These are phyloP conservation scores for Rhogogaster chlorosoma DNA, from an alignment of 2,888 invertebrate species.

Conservation along the genomic window DNA sequence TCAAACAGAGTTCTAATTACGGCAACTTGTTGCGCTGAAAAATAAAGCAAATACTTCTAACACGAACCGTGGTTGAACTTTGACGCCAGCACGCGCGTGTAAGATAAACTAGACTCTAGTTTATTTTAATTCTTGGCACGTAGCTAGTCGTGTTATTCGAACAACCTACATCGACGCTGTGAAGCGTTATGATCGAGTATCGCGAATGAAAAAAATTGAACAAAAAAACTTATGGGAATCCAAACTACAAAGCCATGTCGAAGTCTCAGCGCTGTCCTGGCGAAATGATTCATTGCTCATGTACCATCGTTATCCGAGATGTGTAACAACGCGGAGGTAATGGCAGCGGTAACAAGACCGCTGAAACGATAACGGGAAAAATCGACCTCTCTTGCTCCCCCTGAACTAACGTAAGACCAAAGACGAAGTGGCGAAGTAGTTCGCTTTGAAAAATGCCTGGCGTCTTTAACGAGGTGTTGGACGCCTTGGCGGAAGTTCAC, in stretches of 20 bases:
- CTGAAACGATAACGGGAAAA: slow-evolving; percentile 22
- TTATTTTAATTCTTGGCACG: slow-evolving; percentile 14
- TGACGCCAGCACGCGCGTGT: slow-evolving; percentile 28
- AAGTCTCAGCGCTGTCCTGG: neutral
- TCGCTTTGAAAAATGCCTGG: slow-evolving; percentile 36
- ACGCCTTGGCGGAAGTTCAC: slow-evolving; percentile 43
- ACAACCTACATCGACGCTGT: neutral
- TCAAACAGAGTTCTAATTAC: slow-evolving; percentile 51
- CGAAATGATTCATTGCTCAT: slow-evolving; percentile 39
- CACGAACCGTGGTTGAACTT: slow-evolving; percentile 39
- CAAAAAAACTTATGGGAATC: neutral
- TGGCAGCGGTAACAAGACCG: slow-evolving; percentile 39
- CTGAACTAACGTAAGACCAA: neutral
- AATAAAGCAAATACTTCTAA: slow-evolving; percentile 46
- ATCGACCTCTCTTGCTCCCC: slow-evolving; percentile 31
- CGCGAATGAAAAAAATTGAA: neutral
- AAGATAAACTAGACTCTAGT: slow-evolving; percentile 6
- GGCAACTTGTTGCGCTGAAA: slow-evolving; percentile 50
- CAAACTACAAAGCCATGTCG: neutral
- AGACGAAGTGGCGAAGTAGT: neutral
- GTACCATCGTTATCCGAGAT: slow-evolving; percentile 31
- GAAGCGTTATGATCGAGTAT: neutral
- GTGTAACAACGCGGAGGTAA: slow-evolving; percentile 35
- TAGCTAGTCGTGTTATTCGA: neutral
- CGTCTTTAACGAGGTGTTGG: slow-evolving; percentile 45